A percentile compares a stretch with the other conserved stretches of the same genome.
phyloP scores from a whole-genome alignment of 2,888 invertebrate species.

The Campoplex nolae region DNA sequence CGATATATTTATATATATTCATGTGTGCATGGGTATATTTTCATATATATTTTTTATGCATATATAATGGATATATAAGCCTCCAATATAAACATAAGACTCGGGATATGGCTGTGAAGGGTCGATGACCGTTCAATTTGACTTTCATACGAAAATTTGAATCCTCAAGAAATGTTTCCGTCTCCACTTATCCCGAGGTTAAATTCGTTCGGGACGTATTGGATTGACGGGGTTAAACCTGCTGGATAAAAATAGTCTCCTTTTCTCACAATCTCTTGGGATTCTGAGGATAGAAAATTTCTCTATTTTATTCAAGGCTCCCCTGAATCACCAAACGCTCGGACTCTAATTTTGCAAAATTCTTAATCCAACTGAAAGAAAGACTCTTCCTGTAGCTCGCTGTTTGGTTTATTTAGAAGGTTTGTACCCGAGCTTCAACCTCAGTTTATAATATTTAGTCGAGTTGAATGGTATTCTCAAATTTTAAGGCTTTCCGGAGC shows the following conservation, averaged over 20 bases:
- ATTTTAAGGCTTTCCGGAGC: not conserved
- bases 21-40: not conserved
- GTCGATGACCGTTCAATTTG: conserved; percentile 64
- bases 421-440: not conserved
- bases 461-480: not conserved
- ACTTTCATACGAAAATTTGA: conserved; percentile 41
- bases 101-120: conserved; percentile 36
- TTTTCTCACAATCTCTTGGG: not conserved
- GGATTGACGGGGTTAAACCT: not conserved
- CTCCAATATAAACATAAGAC: conserved; percentile 28
- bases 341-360: not conserved
- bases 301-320: not conserved
- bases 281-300: not conserved
- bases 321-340: not conserved
- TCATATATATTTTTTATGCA: not conserved
- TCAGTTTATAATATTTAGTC: not conserved
- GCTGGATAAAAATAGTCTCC: not conserved
- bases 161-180: not conserved
- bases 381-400: not conserved
- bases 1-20: conserved; percentile 10
- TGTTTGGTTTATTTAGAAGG: not conserved
- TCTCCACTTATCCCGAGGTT: not conserved
- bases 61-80: conserved; percentile 23
- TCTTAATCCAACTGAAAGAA: not conserved
- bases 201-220: conserved; percentile 5